These are phyloP conservation scores for Rhagoletis zephyria DNA, from an alignment of 1,140 invertebrate species.

Conservation along the genomic window DNA sequence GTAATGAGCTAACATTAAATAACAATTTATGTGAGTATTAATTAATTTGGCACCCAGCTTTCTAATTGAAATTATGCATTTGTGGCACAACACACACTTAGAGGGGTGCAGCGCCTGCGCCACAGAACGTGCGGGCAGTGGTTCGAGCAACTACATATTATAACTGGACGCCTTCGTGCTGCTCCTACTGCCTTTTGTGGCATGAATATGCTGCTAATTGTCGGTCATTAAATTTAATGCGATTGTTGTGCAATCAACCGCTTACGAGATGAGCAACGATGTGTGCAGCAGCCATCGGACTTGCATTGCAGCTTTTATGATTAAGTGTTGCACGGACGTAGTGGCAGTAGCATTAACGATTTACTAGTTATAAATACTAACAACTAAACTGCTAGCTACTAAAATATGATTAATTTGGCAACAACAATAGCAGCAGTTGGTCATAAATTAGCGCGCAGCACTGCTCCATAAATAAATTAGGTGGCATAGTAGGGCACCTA, in stretches of 20 bases:
- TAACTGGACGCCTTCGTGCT: background rate
- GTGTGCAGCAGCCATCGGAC: too few relatives aligned
- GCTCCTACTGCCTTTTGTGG: background rate
- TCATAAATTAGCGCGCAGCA: background rate
- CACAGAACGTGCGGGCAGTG: background rate
- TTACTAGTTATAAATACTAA: too few relatives aligned
- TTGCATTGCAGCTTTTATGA: background rate
- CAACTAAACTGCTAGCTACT: too few relatives aligned
- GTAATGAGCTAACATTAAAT: constrained; percentile 46
- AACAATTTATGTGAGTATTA: constrained; percentile 42
- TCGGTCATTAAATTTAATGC: constrained; percentile 25
- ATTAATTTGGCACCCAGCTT: constrained; percentile 15
- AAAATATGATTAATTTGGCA: too few relatives aligned
- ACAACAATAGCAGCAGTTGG: background rate
- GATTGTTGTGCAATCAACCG: background rate
- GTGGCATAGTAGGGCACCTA: background rate
- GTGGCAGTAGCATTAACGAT: too few relatives aligned
- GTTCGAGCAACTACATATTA: background rate
- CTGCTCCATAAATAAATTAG: constrained; percentile 15
- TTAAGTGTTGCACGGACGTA: constrained; percentile 22
- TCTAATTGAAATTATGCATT: constrained; percentile 45
- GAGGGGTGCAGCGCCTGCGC: background rate
- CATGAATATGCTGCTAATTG: constrained; percentile 38
- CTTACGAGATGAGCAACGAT: background rate
- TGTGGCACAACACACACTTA: constrained; percentile 35